Percentiles rank a stretch among this genome's conserved stretches.
phyloP scores from a whole-genome alignment of 2,888 invertebrate species.

The Gisinianus flammeolus region DNA sequence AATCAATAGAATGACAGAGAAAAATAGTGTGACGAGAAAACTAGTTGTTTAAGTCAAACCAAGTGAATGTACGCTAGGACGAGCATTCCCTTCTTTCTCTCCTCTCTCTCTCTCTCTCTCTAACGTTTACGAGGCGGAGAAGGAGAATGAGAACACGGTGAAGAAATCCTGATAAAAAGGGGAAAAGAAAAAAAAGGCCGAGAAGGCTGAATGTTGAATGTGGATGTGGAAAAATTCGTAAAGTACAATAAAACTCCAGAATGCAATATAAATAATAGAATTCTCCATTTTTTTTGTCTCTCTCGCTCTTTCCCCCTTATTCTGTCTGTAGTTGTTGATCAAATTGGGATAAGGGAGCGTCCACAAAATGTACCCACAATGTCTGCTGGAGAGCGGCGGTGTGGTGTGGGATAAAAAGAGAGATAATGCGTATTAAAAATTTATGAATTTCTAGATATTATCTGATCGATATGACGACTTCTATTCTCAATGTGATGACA shows the following conservation, averaged over 20 bases:
- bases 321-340: too few species aligned
- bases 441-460: slow-evolving; percentile 24
- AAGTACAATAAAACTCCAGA: slow-evolving; percentile 10
- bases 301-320: not conserved
- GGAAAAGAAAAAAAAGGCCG: not conserved
- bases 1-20: slow-evolving; percentile 11
- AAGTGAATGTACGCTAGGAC: too few species aligned
- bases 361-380: not conserved
- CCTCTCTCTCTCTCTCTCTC: not conserved
- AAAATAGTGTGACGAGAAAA: slow-evolving; percentile 10
- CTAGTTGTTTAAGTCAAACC: slow-evolving; percentile 26
- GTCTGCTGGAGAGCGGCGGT: not conserved
- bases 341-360: slow-evolving; percentile 11
- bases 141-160: not conserved
- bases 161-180: not conserved
- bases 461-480: slow-evolving; percentile 17
- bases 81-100: not conserved
- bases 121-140: not conserved
- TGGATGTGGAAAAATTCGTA: not conserved
- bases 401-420: not conserved
- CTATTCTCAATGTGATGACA: slow-evolving; percentile 23
- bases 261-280: slow-evolving; percentile 6
- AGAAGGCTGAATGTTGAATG: too few species aligned
- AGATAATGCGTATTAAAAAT: slow-evolving; percentile 29
- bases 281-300: not conserved